Conservation (phyloP, 2,797 vertebrate genomes). For the Ceryle rudis region DNA sequence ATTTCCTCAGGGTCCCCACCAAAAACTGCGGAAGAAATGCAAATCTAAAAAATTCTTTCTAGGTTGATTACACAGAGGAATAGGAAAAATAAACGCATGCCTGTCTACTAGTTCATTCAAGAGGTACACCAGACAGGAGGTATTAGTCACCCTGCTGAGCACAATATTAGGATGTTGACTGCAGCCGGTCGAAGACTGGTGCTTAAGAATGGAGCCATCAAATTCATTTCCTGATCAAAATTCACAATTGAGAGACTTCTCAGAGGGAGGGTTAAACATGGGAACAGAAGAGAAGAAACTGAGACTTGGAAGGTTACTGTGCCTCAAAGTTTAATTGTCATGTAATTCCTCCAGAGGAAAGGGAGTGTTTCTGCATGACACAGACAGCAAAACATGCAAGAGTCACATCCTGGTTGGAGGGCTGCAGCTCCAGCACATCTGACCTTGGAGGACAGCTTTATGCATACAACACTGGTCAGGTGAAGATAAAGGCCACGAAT, state of each 20-base stretch:
- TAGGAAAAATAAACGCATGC: conserved; percentile 58
- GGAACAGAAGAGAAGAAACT: neutral
- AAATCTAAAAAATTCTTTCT: conserved; percentile 64
- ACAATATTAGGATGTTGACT: conserved; percentile 70
- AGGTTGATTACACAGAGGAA: conserved; percentile 67
- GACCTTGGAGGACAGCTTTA: neutral
- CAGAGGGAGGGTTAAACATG: neutral
- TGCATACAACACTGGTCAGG: neutral
- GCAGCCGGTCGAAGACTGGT: neutral
- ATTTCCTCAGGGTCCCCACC: conserved; percentile 56
- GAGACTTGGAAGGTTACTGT: neutral
- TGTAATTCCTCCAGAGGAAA: conserved; percentile 15
- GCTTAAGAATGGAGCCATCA: neutral
- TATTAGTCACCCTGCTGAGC: conserved; percentile 75
- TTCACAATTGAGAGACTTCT: neutral
- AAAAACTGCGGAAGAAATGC: neutral
- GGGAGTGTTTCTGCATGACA: conserved; percentile 57
- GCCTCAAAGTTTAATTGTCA: neutral
- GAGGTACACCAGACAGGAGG: conserved; percentile 71
- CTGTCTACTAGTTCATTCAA: conserved; percentile 75
- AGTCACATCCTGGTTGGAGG: conserved; percentile 53
- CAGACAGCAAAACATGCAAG: conserved; percentile 22
- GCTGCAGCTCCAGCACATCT: neutral
- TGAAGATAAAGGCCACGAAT: neutral
- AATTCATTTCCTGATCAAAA: neutral